These are phyloP conservation scores for Sebastes iracundus DNA, from an alignment of 2,797 vertebrate genomes.

Conservation along the genomic window DNA sequence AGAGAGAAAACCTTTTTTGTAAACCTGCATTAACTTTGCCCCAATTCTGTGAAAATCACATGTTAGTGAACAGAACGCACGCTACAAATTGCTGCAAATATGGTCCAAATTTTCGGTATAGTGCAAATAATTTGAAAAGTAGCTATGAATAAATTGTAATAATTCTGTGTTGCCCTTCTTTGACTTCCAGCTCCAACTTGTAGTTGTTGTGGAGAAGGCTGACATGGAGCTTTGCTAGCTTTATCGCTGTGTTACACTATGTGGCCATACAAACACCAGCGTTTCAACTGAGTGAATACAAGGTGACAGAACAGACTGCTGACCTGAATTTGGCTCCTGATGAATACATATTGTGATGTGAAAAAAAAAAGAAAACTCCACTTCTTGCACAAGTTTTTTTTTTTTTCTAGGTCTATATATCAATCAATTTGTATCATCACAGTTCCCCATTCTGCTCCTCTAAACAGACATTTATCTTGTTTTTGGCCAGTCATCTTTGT, in stretches of 20 bases:
- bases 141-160: neutral
- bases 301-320: slow-evolving; percentile 59
- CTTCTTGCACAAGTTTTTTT: slow-evolving; percentile 9
- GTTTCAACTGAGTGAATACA: slow-evolving; percentile 50
- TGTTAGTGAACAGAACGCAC: neutral
- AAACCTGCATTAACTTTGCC: slow-evolving; percentile 9
- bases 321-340: slow-evolving; percentile 64
- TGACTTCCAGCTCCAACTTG: slow-evolving; percentile 3
- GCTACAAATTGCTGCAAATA: neutral
- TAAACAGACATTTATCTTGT: slow-evolving; percentile 24
- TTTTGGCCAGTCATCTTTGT: neutral
- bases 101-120: neutral
- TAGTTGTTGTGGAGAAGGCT: slow-evolving; percentile 7
- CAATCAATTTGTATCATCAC: slow-evolving; percentile 18
- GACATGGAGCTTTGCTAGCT: slow-evolving; percentile 17
- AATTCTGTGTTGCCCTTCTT: neutral
- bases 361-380: slow-evolving; percentile 10
- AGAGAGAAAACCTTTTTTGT: slow-evolving; percentile 9
- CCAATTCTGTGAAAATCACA: neutral
- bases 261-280: slow-evolving; percentile 44
- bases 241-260: slow-evolving; percentile 36
- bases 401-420: slow-evolving; percentile 18
- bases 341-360: slow-evolving; percentile 58
- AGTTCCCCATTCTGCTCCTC: neutral
- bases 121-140: neutral